A percentile compares a stretch with the other conserved stretches of the same genome.
These are phyloP conservation scores for Malurus melanocephalus DNA, from an alignment of 2,113 vertebrate species.

Conservation along the genomic window DNA sequence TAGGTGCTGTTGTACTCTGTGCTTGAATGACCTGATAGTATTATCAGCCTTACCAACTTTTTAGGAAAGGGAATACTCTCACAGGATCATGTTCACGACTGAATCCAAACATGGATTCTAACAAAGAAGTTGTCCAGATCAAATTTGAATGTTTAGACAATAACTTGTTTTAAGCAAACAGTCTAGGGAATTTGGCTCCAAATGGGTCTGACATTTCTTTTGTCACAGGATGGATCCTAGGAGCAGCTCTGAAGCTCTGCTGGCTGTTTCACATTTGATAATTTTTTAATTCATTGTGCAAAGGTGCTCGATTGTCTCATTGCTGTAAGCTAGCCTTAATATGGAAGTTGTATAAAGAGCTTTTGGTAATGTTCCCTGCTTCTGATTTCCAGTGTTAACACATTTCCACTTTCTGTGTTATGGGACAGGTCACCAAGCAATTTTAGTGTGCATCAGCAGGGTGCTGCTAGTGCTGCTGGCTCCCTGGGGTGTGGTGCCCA, in stretches of 20 bases:
- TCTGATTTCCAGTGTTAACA: neutral
- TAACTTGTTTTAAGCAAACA: neutral
- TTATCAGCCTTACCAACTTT: neutral
- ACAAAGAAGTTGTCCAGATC: neutral
- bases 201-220: neutral
- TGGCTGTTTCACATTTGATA: neutral
- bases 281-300: neutral
- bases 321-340: neutral
- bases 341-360: neutral
- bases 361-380: neutral
- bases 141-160: neutral
- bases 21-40: rapidly evolving
- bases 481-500: rapidly evolving
- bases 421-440: neutral
- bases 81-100: neutral
- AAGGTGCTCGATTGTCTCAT: rapidly evolving
- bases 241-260: neutral
- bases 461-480: neutral
- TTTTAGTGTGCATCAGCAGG: neutral
- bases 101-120: neutral
- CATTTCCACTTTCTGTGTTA: neutral
- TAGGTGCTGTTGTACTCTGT: rapidly evolving
- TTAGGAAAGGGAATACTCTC: rapidly evolving
- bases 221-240: neutral
- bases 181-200: neutral